Evolutionary conservation across 2,113 vertebrate species (phyloP), one percentile per base, ranked within the genome.

Genomic region (Notechis scutatus): DNA sequence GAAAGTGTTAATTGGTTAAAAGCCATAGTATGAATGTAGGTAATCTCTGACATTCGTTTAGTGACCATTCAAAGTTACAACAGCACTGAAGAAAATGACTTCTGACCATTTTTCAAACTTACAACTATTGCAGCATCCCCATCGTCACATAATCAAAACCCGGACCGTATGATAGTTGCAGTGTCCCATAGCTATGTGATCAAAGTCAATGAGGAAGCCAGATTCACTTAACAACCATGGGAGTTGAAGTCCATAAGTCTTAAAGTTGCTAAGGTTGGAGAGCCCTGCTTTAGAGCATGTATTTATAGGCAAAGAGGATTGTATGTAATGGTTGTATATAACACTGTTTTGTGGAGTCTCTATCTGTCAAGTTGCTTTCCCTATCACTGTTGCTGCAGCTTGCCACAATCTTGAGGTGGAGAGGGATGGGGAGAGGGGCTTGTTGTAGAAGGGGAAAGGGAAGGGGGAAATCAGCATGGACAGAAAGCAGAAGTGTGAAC

Each of bases 1-100:
- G 64, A 91, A 93, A 94, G 87, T 1, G 90, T 42, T 64, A 69
- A 15, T 93, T 29, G 1, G 56, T 81, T 94, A 23, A 89, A 81
- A 81, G 39, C 34, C 7, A 39, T 39, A 20, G 18, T 39, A 39
- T 81, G 6, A 39, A 81, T 42, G n/a, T 34, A 69, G 0, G 1
- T 69, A 69, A 69, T 69, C 29, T 6, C 34, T 18, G n/a, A 18
- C 64, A 69, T 69, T 69, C 14, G n/a, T 69, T 69, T 69, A 69
- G 29, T 69, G 12, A 34, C 4, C 3, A n/a, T n/a, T 64, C 26
- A 64, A 14, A 64, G 11, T n/a, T 64, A 64, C 61, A 64, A 64
- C 3, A 4, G 26, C 64, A 34, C 4, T n/a, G 29, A 34, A 69
- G 64, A 69, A 15, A 69, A n/a, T n/a, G 4, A 69, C 29, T 69